Conservation (phyloP, 2,888 invertebrate species). For the Cheilosia vulpina region DNA sequence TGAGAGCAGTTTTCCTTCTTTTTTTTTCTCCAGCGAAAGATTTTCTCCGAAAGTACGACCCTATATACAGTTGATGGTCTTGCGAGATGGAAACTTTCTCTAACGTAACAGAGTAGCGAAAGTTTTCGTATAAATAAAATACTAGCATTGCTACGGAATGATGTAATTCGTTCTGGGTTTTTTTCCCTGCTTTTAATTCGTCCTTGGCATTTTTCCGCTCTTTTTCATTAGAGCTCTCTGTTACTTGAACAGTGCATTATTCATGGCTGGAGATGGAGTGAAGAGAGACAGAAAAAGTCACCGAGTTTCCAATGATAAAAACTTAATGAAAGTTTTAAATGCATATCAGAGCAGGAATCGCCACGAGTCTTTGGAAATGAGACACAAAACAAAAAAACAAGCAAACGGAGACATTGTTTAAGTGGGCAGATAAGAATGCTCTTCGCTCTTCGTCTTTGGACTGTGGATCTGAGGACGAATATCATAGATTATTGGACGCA, state of each 20-base stretch:
- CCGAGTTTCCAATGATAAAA: constrained; percentile 39
- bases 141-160: constrained; percentile 48
- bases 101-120: constrained; percentile 23
- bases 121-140: constrained; percentile 72
- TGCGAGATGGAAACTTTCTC: constrained; percentile 44
- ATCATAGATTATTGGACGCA: no score
- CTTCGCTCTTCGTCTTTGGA: not conserved
- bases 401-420: constrained; percentile 8
- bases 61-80: constrained; percentile 20
- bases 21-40: not conserved
- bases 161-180: constrained; percentile 34
- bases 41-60: constrained; percentile 4
- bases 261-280: constrained; percentile 6
- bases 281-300: constrained; percentile 32
- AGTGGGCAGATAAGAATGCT: not conserved
- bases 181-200: constrained; percentile 18
- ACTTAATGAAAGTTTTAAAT: constrained; percentile 48
- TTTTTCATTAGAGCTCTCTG: constrained; percentile 12
- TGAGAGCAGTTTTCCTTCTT: constrained; percentile 42
- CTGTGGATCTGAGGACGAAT: no score
- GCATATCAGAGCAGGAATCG: constrained; percentile 2
- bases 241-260: constrained; percentile 25
- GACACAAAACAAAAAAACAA: not conserved
- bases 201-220: not conserved
- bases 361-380: not conserved